Evolutionary conservation across 2,797 vertebrate species (phyloP), one percentile per base, ranked within the genome.

Genomic region (Pseudomugil tenellus): DNA sequence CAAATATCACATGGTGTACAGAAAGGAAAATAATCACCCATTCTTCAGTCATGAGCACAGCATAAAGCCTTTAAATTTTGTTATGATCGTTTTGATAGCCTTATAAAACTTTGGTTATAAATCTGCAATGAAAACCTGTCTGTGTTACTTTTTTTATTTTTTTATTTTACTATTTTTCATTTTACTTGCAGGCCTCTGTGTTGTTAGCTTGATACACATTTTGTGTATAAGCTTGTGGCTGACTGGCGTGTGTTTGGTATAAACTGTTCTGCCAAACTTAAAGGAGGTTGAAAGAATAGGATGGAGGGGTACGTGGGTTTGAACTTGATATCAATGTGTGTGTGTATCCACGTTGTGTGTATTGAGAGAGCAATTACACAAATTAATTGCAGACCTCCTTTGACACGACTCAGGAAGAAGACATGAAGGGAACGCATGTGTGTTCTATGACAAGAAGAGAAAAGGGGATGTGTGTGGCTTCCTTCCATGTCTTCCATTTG

Each of bases 381-480:
- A 87, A 90, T 90, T 93, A 92, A 92, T 92, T 92, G 90, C 85
- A 91, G 90, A 76, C 85, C 87, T 91, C 77, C 65, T 82, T 64
- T 91, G 89, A 90, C 87, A 89, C 80, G 58, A 76, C 76, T 87
- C 87, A 86, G 88, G 86, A 89, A 89, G 86, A 84, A 84, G 87
- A 91, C 49, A 41, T 87, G 90, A 88, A 84, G 87, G 78, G 70
- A 83, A 63, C 13, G 25, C 70, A 76, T 82, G 81, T 84, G 85
- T 71, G 78, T 73, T 85, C 84, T 83, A 90, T 90, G 90, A 91
- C 87, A 91, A 91, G 86, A 88, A 88, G 79, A 89, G 85, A 87
- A 89, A 88, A 88, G 84, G 63, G 83, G 84, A 84, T 46, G 86
- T 64, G 75, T 74, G 83, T 49, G 28, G 83, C 86, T 89, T 89